Conservation (phyloP, 35 echinoderm and acorn worm genomes). For the Stichopus chloronotus region DNA sequence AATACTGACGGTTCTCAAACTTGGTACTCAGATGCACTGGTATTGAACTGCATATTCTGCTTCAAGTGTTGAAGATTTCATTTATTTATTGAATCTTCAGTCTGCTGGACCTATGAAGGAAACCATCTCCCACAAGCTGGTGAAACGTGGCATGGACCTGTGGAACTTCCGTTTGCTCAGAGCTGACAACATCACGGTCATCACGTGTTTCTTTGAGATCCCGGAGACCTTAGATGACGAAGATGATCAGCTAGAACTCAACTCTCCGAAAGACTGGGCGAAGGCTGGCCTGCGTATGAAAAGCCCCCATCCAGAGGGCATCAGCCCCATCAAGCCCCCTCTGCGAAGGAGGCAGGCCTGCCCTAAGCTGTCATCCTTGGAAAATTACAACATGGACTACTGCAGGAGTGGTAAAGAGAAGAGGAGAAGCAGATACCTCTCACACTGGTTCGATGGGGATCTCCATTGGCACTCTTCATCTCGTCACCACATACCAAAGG, state of each 20-base stretch:
- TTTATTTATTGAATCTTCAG: not conserved
- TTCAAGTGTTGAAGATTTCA: too few species aligned
- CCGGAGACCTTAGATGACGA: constrained; percentile 58
- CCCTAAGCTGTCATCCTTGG: constrained; percentile 60
- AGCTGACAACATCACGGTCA: constrained; percentile 91
- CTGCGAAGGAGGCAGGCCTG: constrained; percentile 55
- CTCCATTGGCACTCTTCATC: not conserved
- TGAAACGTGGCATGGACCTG: constrained; percentile 72
- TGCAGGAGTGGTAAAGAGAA: constrained; percentile 53
- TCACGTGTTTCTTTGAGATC: constrained; percentile 82
- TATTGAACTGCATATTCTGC: too few species aligned
- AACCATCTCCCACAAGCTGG: constrained; percentile 78
- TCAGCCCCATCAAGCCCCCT: constrained; percentile 53
- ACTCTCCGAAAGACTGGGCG: constrained; percentile 68
- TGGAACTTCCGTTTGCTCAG: constrained; percentile 81
- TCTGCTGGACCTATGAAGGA: constrained; percentile 11
- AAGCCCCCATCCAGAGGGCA: constrained; percentile 50
- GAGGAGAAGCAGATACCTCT: not conserved
- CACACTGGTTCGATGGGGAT: not conserved
- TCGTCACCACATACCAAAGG: not conserved
- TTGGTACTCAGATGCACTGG: too few species aligned
- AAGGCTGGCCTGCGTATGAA: constrained; percentile 53
- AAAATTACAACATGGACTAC: constrained; percentile 63
- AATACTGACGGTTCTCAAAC: too few species aligned
- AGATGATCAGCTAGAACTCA: constrained; percentile 55